These are phyloP conservation scores for Masticophis lateralis DNA, from an alignment of 2,797 vertebrate genomes.

Conservation along the genomic window DNA sequence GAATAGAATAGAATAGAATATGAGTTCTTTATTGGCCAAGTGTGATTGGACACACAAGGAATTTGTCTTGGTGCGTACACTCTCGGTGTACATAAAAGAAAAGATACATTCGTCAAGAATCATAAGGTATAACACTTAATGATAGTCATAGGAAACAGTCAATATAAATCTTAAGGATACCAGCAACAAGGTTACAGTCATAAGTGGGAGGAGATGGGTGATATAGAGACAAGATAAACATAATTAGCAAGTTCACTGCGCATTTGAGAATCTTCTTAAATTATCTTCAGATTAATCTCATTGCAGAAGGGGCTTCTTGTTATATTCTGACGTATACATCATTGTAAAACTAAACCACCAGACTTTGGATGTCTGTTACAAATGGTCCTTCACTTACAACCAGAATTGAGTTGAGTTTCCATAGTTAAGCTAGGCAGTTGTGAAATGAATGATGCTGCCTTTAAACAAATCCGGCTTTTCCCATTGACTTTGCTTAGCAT, in stretches of 20 bases:
- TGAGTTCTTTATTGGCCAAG: no score
- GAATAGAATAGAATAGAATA: no score
- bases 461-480: not conserved
- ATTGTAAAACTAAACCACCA: not conserved
- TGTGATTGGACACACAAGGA: no score
- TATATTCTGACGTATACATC: not conserved
- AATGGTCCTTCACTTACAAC: not conserved
- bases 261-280: not conserved
- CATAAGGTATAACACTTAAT: no score
- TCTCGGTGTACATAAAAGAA: no score
- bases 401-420: not conserved
- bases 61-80: no score
- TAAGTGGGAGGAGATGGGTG: no score
- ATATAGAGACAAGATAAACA: not conserved
- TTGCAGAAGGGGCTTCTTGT: fast-evolving
- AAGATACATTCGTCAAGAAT: no score
- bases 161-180: no score
- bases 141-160: no score
- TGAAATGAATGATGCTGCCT: not conserved
- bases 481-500: not conserved
- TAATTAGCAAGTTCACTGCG: not conserved
- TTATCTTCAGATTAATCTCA: not conserved
- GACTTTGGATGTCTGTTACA: not conserved
- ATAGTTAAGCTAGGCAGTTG: not conserved
- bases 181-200: no score